These are phyloP conservation scores for Gadus macrocephalus DNA, from an alignment of 2,113 vertebrate species.

Conservation along the genomic window DNA sequence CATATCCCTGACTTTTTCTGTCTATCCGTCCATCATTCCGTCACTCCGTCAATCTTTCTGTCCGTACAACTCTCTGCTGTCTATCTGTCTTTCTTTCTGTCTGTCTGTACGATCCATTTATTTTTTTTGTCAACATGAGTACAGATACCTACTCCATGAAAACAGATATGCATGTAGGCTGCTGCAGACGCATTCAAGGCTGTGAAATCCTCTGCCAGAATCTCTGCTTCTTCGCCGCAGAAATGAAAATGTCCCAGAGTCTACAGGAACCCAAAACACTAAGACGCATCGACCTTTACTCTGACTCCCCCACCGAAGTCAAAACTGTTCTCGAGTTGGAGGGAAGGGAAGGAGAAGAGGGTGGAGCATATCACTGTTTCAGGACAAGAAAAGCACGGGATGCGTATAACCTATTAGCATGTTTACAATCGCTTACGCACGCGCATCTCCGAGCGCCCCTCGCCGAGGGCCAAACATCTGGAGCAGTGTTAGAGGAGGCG, in stretches of 20 bases:
- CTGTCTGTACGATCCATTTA: constrained; percentile 42
- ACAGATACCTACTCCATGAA: neutral
- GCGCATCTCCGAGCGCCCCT: constrained; percentile 5
- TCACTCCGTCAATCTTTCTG: constrained; percentile 12
- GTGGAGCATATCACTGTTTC: too few relatives aligned
- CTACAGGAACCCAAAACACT: too few relatives aligned
- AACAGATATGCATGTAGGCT: neutral
- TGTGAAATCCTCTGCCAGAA: too few relatives aligned
- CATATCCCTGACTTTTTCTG: neutral
- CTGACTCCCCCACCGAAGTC: too few relatives aligned
- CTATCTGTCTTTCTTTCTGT: constrained; percentile 15
- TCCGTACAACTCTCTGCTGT: constrained; percentile 13
- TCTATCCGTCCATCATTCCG: neutral
- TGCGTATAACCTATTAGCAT: neutral
- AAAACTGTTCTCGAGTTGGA: too few relatives aligned
- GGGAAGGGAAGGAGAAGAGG: too few relatives aligned
- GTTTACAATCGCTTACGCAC: constrained; percentile 16
- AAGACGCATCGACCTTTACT: too few relatives aligned
- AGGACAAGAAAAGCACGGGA: neutral
- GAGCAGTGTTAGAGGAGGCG: constrained; percentile 63
- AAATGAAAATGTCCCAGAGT: too few relatives aligned
- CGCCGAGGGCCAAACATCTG: constrained; percentile 68
- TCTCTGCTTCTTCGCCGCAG: too few relatives aligned
- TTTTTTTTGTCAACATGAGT: constrained; percentile 23
- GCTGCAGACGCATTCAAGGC: neutral